Percentiles rank a stretch among this genome's conserved stretches.
Conservation (phyloP, 2,113 vertebrate species). For the Dicentrarchus labrax region DNA sequence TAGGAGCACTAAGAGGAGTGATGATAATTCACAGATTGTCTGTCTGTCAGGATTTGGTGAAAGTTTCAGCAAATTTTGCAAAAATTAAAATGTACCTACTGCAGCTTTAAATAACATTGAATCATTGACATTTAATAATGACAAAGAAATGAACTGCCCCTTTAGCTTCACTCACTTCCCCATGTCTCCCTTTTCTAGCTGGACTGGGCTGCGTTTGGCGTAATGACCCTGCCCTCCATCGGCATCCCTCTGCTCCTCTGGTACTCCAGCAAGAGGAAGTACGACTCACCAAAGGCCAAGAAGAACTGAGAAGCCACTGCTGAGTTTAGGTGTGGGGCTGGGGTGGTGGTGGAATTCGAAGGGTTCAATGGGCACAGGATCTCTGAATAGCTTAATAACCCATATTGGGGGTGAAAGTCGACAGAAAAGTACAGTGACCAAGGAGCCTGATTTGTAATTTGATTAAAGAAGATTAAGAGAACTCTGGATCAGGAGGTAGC, state of each 20-base stretch:
- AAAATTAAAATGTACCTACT: no score
- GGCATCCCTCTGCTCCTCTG: slow-evolving; percentile 96
- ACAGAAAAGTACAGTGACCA: slow-evolving; percentile 34
- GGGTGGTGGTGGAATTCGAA: background rate
- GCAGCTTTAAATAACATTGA: no score
- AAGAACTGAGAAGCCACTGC: slow-evolving; percentile 88
- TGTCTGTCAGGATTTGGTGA: no score
- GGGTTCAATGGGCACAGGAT: slow-evolving; percentile 15
- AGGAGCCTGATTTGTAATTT: slow-evolving; percentile 3
- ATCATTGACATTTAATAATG: no score
- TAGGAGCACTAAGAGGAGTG: no score
- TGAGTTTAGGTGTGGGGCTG: background rate
- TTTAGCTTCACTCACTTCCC: background rate
- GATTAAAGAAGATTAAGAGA: background rate
- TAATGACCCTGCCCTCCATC: slow-evolving; percentile 98
- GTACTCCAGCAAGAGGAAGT: slow-evolving; percentile 98
- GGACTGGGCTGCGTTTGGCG: slow-evolving; percentile 97
- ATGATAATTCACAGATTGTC: no score
- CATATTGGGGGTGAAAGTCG: slow-evolving; percentile 78
- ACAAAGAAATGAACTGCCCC: no score
- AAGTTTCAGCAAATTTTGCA: no score
- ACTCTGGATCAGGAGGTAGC: background rate
- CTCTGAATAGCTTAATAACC: slow-evolving; percentile 65
- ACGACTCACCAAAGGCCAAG: slow-evolving; percentile 93
- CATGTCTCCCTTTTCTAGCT: slow-evolving; percentile 76